Percentiles rank a stretch among this genome's conserved stretches.
Evolutionary conservation across 2,797 vertebrate genomes (phyloP).

Genomic region (Sitta carolinensis): DNA sequence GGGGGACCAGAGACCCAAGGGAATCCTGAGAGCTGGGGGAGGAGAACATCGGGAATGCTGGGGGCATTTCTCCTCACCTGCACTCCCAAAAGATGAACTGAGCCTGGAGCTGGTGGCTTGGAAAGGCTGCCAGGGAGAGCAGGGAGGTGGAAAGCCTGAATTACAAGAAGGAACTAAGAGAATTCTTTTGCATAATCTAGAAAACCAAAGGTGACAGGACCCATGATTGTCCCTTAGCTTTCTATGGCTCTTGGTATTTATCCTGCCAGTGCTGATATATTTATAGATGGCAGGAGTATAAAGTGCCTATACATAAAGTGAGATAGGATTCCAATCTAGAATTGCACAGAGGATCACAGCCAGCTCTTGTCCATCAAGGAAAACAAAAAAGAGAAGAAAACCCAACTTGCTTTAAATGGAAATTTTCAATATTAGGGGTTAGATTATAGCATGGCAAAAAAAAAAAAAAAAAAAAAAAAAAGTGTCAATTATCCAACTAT

Average conservation of each 20-base stretch:
- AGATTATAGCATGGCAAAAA: background rate
- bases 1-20: background rate
- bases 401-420: background rate
- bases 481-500: background rate
- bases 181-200: conserved; percentile 15
- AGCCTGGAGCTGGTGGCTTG: background rate
- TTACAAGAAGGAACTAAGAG: background rate
- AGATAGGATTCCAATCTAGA: background rate
- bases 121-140: background rate
- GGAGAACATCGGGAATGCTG: background rate
- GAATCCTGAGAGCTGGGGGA: background rate
- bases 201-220: background rate
- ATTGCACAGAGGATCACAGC: background rate
- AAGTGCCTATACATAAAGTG: background rate
- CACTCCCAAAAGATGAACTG: background rate
- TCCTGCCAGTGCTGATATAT: background rate
- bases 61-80: background rate
- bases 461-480: background rate
- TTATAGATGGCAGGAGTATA: background rate
- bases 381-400: background rate
- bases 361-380: background rate
- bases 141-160: background rate
- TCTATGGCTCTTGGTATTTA: background rate
- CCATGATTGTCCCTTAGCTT: background rate
- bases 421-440: background rate